Evolutionary conservation across 2,888 invertebrate genomes (phyloP), one percentile per base, ranked within the genome.

Genomic region (Aleiodes alternator): DNA sequence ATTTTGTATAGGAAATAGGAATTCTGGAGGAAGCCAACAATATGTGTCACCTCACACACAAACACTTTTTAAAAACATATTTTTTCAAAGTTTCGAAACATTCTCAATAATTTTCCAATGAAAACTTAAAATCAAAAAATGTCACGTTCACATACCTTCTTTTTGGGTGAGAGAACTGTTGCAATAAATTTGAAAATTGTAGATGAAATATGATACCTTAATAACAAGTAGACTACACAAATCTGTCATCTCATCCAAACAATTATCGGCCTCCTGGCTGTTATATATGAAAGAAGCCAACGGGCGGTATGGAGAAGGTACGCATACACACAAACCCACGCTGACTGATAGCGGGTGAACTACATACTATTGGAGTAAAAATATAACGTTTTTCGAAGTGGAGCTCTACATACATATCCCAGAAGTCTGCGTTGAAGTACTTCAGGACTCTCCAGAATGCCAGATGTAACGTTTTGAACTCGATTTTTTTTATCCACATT

Each of bases 401-500:
- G 68, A 50, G 43, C 43, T 51, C 31, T 53, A 68, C 50, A 31
- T 68, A 68, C 51, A 51, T 68, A 68, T 68, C 50, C 50, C 51
- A 4, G 50, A 51, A 50, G 51, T 68, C 51, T 51, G 50, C 68
- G 68, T 51, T 51, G 29, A 68, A 51, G 51, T 68, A 51, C 51
- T 29, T 68, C 68, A 31, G 51, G 29, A 34, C 68, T 68, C 68
- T 68, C 76, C 72, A 68, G 69, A 73, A 76, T 68, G 68, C 76
- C 76, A 76, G 76, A 76, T 76, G 76, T 76, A 76, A 72, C 76
- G 53, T 76, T 76, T 76, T 72, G 5, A 73, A 72, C 69, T 76
- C 72, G 69, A 69, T 76, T 72, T 69, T 72, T 68, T 64, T 64
- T 64, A 64, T 64, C 23, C 48, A 8, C 64, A 16, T 64, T 64